phyloP scores from a whole-genome alignment of 2,113 vertebrate species.

The Mormoops blainvillei region DNA sequence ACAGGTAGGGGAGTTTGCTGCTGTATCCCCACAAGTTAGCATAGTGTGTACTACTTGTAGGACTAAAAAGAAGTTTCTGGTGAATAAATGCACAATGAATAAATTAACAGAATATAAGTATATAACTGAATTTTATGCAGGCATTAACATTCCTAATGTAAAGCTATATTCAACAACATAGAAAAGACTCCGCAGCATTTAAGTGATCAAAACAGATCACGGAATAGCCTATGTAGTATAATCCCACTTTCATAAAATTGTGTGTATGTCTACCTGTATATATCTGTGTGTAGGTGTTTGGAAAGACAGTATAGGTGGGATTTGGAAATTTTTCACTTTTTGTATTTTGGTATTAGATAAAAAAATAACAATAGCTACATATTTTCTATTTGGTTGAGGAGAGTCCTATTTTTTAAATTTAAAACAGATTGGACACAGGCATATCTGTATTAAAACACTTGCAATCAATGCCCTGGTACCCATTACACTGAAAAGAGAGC shows the following conservation, averaged over 20 bases:
- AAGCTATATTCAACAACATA: background rate
- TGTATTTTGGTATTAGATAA: background rate
- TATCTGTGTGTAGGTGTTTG: background rate
- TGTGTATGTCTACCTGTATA: background rate
- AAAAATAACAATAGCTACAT: background rate
- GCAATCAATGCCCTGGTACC: background rate
- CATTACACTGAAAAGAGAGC: background rate
- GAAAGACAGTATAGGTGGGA: background rate
- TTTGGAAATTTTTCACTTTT: background rate
- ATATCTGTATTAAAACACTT: background rate
- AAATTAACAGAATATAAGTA: background rate
- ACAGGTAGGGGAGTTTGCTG: background rate
- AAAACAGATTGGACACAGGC: background rate
- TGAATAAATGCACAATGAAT: background rate
- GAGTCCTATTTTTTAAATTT: background rate
- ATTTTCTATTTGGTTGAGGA: background rate
- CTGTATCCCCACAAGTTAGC: background rate
- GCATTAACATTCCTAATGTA: background rate
- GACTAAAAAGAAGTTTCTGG: background rate
- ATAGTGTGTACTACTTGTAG: background rate
- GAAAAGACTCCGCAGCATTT: background rate
- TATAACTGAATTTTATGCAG: background rate
- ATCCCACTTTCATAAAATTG: background rate
- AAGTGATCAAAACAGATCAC: background rate
- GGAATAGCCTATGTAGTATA: background rate